Base-by-base conservation (phyloP, 2,888 invertebrate species). In the Apamea anceps region DNA sequence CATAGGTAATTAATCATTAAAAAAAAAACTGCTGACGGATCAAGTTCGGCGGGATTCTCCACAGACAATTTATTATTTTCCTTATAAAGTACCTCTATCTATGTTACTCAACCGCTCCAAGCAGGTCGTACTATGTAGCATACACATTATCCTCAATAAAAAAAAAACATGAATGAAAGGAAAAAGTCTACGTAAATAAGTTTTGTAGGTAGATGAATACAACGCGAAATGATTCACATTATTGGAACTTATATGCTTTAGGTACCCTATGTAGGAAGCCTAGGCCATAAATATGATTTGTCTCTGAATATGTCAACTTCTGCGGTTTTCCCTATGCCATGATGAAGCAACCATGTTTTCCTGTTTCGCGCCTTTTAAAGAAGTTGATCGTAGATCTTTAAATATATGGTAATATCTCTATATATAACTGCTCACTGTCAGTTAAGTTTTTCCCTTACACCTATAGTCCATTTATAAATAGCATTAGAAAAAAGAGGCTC, bases 291-390 rank as follows among this genome's bases (percentile, higher is more conserved):
- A n/a, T 57, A 42, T n/a, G 28, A 48, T 48, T 48, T 15, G 13
- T 21, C 21, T 21, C 10, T 45, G n/a, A 21, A 28, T n/a, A 65
- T 37, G 18, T 45, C 60, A 71, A 45, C 5, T 70, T 42, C 2
- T 72, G 75, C n/a, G 85, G 85, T 85, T 84, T 84, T 82, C 74
- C 81, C 71, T 28, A 21, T 2, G 13, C 12, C 8, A 62, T 48
- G 5, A 45, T 65, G 12, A 18, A 51, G 25, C 3, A 15, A 25
- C 15, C 25, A 8, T 25, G 1, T 63, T 85, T 51, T 75, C 48
- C 62, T 57, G 28, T 72, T 66, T 73, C 54, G 37, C 7, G 42
- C 51, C 21, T 25, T 57, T 8, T n/a, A 28, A 45, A 72, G 32
- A 66, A 21, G 25, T 70, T 60, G 4, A 8, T 54, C 1, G 48